Base-by-base conservation (phyloP, 2,888 invertebrate species). In the Cryptophagus acutangulus region DNA sequence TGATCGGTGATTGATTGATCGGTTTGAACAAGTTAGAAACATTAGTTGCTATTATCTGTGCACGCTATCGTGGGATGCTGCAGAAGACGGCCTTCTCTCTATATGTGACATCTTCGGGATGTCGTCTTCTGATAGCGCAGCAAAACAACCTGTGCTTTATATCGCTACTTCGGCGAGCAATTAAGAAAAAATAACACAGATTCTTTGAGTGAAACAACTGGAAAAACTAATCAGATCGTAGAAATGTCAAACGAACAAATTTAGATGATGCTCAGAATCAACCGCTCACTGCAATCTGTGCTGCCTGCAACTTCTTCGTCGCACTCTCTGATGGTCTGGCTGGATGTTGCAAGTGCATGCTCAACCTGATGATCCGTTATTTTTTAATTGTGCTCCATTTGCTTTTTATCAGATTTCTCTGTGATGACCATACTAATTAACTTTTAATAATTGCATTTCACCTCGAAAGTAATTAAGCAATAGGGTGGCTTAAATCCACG, bases 31-130 rank as follows among this genome's bases (percentile, higher is more conserved):
- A 48, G 51, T 52, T 52, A 51, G 51, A 55, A 54, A 55, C 58
- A 57, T 59, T 58, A 57, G 55, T 59, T 54, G 51, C 49, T 48
- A 58, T 55, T 59, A 59, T 58, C 59, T 57, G 44, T 30, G 38
- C 51, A 45, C 46, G 47, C 43, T 49, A 59, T 59, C 59, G 59
- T 59, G 59, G 54, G 58, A 59, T 48, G 53, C 35, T 40, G 28
- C 45, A 37, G 43, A 45, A 37, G 6, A 36, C 24, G 33, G 20
- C 36, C n/a, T 41, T 34, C 46, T 43, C 41, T 40, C 45, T n/a
- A n/a, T n/a, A n/a, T 38, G 52, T 45, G 54, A 54, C 52, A 49
- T 52, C 44, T 43, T 36, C 37, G 26, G 46, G 41, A 46, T 49
- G 38, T 40, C n/a, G n/a, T n/a, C 40, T 40, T 46, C 44, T 47